These are phyloP conservation scores for Bhutanitis thaidina DNA, from an alignment of 2,888 invertebrate genomes.

Conservation along the genomic window DNA sequence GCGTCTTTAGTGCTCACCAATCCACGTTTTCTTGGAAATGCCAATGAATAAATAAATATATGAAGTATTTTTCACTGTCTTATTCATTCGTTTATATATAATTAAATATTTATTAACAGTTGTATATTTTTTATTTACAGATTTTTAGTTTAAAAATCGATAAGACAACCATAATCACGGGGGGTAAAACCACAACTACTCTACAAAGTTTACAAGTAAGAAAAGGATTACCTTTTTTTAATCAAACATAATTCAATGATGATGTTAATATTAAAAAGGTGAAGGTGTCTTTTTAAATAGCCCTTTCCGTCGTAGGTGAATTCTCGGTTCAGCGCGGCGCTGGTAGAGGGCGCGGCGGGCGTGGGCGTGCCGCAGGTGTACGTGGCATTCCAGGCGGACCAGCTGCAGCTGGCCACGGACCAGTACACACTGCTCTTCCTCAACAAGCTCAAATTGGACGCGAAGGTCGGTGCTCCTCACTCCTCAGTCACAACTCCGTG, in stretches of 20 bases:
- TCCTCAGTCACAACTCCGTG: no score
- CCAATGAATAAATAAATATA: no score
- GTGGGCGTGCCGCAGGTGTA: slow-evolving; percentile 77
- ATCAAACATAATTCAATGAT: no score
- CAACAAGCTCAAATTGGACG: slow-evolving; percentile 80
- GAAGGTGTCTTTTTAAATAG: no score
- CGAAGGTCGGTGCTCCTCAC: slow-evolving; percentile 74
- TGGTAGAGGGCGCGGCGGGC: slow-evolving; percentile 35
- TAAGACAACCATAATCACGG: slow-evolving; percentile 84
- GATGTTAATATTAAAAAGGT: no score
- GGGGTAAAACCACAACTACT: slow-evolving; percentile 83
- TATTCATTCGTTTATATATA: no score
- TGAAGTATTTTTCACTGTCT: no score
- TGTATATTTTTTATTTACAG: slow-evolving; percentile 67
- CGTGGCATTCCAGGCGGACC: slow-evolving; percentile 82
- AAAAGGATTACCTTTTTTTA: no score
- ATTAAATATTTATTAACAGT: no score
- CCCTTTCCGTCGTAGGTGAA: slow-evolving; percentile 78
- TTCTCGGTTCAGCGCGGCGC: slow-evolving; percentile 78
- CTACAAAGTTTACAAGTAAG: slow-evolving; percentile 83
- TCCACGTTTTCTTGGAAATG: no score
- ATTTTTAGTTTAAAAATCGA: slow-evolving; percentile 87
- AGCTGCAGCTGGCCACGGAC: slow-evolving; percentile 81
- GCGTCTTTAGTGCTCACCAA: no score
- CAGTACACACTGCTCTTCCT: slow-evolving; percentile 71